Percentiles rank a stretch among this genome's conserved stretches.
phyloP scores from a whole-genome alignment of 30 jellyfish, hydroid and myxozoan genomes.

The Chrysaora quinquecirrha region DNA sequence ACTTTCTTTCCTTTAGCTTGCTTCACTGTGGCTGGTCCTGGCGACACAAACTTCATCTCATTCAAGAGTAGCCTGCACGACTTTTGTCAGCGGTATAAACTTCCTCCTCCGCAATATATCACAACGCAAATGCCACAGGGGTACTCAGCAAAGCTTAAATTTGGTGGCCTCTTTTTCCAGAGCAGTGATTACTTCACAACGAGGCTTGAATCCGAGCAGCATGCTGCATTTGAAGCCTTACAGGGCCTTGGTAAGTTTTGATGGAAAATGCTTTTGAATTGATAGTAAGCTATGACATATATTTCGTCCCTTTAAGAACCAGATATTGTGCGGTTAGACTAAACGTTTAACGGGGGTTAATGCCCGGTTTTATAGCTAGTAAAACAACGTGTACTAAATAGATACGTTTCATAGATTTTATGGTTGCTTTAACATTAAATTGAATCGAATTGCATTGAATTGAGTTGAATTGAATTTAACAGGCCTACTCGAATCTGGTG shows the following conservation, averaged over 20 bases:
- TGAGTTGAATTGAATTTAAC: too few species aligned
- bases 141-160: constrained; percentile 94
- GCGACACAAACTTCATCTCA: constrained; percentile 82
- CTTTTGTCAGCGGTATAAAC: constrained; percentile 95
- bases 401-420: too few species aligned
- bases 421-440: too few species aligned
- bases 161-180: constrained; percentile 99
- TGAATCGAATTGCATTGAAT: too few species aligned
- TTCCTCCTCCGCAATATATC: constrained; percentile 99
- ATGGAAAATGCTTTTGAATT: too few species aligned
- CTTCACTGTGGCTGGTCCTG: constrained; percentile 99
- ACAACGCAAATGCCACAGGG: constrained; percentile 98
- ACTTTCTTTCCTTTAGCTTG: constrained; percentile 76
- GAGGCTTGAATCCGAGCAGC: constrained; percentile 98
- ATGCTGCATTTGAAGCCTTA: constrained; percentile 97
- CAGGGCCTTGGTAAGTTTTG: too few species aligned
- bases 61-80: constrained; percentile 98
- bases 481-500: constrained; percentile 95
- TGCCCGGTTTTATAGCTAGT: too few species aligned
- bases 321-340: too few species aligned
- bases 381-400: too few species aligned
- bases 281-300: too few species aligned
- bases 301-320: too few species aligned
- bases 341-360: too few species aligned
- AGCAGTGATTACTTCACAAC: constrained; percentile 95